A percentile compares a stretch with the other conserved stretches of the same genome.
phyloP scores from a whole-genome alignment of 2,888 invertebrate genomes.

The Scrobipalpa costella region DNA sequence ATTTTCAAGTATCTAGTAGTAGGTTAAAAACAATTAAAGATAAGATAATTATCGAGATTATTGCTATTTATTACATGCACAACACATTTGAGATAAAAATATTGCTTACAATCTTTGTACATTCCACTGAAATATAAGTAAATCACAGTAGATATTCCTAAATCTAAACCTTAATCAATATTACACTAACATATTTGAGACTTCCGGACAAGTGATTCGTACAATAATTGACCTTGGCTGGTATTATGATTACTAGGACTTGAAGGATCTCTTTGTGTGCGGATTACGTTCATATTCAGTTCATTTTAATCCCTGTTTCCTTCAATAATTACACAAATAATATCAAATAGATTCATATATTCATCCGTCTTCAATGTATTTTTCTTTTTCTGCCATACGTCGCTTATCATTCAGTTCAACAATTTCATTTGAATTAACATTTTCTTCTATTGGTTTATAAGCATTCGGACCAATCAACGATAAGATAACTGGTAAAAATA shows the following conservation, averaged over 20 bases:
- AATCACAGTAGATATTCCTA: slow-evolving; percentile 15
- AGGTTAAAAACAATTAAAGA: too few relatives aligned
- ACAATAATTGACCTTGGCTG: slow-evolving; percentile 5
- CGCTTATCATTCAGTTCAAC: slow-evolving; percentile 64
- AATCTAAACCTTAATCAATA: background rate
- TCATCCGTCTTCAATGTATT: slow-evolving; percentile 41
- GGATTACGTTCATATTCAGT: background rate
- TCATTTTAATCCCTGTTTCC: background rate
- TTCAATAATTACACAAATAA: background rate
- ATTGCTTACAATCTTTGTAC: slow-evolving; percentile 11
- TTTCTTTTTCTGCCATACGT: slow-evolving; percentile 35
- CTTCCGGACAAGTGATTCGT: background rate
- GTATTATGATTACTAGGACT: background rate
- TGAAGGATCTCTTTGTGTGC: background rate
- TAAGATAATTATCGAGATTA: slow-evolving; percentile 8
- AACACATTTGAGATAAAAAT: slow-evolving; percentile 4
- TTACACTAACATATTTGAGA: slow-evolving; percentile 7
- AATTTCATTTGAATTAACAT: slow-evolving; percentile 50
- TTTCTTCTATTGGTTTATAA: slow-evolving; percentile 51
- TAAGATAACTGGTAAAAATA: slow-evolving; percentile 87
- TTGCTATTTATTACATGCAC: background rate
- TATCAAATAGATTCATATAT: background rate
- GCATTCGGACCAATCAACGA: slow-evolving; percentile 86
- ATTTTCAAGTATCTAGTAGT: too few relatives aligned
- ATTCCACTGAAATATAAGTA: background rate